phyloP scores from a whole-genome alignment of 2,797 vertebrate species.

The Limnodromus scolopaceus region DNA sequence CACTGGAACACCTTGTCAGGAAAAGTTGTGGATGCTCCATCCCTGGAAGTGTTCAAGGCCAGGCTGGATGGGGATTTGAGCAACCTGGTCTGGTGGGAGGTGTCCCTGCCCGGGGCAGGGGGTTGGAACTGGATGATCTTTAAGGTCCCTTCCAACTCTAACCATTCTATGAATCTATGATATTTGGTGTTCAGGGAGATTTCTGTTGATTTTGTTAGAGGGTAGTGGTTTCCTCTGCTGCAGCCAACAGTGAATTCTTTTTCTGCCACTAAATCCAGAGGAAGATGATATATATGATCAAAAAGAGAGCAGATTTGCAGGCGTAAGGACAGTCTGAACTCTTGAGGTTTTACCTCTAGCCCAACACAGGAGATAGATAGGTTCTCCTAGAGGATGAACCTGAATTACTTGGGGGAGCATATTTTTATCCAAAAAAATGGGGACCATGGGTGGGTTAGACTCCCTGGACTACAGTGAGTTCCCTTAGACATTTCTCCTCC shows the following conservation, averaged over 20 bases:
- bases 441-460: not conserved
- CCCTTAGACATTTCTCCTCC: not conserved
- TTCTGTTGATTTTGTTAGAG: not conserved
- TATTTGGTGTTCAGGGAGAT: not conserved
- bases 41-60: not conserved
- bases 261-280: not conserved
- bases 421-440: not conserved
- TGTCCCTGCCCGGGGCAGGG: not conserved
- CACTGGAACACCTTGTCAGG: not conserved
- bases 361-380: not conserved
- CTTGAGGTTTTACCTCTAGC: not conserved
- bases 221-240: not conserved
- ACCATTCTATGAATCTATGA: not conserved
- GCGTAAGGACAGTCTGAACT: not conserved
- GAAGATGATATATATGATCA: not conserved
- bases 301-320: not conserved
- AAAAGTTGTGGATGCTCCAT: not conserved
- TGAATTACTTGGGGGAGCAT: not conserved
- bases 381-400: not conserved
- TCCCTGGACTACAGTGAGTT: not conserved
- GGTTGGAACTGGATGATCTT: not conserved
- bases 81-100: not conserved
- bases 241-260: not conserved
- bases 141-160: not conserved
- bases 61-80: not conserved